Evolutionary conservation across 2,888 invertebrate genomes (phyloP).

Genomic region (Ceratothoa steindachneri): DNA sequence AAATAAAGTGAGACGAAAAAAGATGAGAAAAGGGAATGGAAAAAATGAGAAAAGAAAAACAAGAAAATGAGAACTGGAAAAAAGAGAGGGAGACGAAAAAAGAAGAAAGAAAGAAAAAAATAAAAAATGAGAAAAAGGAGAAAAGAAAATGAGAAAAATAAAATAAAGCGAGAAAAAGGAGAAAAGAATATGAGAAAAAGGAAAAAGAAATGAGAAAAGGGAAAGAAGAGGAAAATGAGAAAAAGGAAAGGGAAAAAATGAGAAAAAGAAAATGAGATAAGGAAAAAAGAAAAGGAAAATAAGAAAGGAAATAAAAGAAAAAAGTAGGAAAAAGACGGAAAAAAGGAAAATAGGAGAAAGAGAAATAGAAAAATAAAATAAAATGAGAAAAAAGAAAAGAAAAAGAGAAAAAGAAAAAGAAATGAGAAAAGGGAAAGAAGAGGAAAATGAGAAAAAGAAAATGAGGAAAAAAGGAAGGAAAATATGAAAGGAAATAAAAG

Average conservation of each 20-base stretch:
- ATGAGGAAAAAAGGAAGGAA: background rate
- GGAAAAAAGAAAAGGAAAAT: background rate
- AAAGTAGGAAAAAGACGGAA: background rate
- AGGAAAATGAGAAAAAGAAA: background rate
- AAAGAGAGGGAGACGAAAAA: background rate
- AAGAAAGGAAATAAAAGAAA: background rate
- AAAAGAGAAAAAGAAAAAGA: background rate
- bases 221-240: background rate
- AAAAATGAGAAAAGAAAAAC: background rate
- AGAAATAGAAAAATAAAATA: background rate
- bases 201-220: background rate
- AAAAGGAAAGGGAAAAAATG: background rate
- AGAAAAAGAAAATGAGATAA: background rate
- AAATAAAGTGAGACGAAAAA: background rate
- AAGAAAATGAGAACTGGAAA: background rate
- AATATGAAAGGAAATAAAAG: background rate
- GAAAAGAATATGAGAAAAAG: background rate
- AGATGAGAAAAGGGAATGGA: background rate
- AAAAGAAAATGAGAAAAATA: background rate
- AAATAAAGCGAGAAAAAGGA: background rate
- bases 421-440: background rate
- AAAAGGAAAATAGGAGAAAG: background rate
- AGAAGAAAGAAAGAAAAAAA: background rate
- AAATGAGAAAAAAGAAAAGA: background rate
- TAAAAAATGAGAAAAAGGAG: background rate